Evolutionary conservation across 2,888 invertebrate genomes (phyloP).

Genomic region (Drosophila algonquin): DNA sequence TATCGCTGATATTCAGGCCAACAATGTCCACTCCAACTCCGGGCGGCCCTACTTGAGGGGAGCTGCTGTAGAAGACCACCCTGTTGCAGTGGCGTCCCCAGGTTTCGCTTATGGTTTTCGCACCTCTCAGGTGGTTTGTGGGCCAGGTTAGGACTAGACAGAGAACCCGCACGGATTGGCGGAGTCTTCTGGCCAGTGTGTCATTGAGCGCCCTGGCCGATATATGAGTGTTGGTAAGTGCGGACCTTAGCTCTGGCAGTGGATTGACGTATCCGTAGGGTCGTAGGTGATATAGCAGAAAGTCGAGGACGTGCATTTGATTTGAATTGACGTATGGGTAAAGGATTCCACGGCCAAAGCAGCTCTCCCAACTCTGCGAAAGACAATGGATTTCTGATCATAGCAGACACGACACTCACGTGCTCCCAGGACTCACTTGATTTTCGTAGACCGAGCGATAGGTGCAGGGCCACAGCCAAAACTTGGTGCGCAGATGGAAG

Average conservation of each 20-base stretch:
- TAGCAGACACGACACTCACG: neutral
- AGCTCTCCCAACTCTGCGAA: conserved; percentile 84
- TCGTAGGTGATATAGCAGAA: conserved; percentile 95
- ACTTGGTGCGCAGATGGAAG: conserved; percentile 89
- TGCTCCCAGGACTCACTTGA: conserved; percentile 27
- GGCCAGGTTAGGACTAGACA: conserved; percentile 86
- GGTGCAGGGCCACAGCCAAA: conserved; percentile 98
- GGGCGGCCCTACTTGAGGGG: conserved; percentile 25
- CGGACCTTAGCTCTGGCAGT: conserved; percentile 56
- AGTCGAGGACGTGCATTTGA: conserved; percentile 97
- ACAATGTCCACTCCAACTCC: conserved; percentile 88
- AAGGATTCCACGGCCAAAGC: conserved; percentile 92
- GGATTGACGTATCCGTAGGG: conserved; percentile 86
- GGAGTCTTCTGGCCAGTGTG: conserved; percentile 28
- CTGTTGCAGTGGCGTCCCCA: conserved; percentile 96
- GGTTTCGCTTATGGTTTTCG: conserved; percentile 94
- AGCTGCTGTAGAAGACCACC: conserved; percentile 92
- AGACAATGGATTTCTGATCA: neutral
- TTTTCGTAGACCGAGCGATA: conserved; percentile 93
- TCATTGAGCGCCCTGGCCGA: conserved; percentile 3
- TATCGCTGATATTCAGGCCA: conserved; percentile 92
- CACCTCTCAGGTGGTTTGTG: conserved; percentile 92
- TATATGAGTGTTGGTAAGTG: neutral
- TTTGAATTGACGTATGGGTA: conserved; percentile 95
- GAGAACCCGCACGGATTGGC: conserved; percentile 46